Percentiles rank a stretch among this genome's conserved stretches.
Evolutionary conservation across 2,113 vertebrate species (phyloP).

Genomic region (Corythornis vintsioides): DNA sequence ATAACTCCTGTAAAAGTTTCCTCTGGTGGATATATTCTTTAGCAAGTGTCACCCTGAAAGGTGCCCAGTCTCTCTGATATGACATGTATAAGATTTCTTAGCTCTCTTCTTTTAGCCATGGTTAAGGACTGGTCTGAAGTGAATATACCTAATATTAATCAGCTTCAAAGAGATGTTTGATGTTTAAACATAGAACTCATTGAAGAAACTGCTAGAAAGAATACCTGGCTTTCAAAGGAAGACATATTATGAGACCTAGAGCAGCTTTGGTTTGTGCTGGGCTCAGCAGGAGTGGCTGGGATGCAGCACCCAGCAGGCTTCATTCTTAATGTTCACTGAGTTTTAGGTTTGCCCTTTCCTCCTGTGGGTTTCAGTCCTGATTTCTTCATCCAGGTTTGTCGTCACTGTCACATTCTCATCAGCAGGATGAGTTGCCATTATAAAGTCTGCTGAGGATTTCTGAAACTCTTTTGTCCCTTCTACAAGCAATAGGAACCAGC

Average conservation of each 20-base stretch:
- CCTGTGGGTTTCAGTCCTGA: background rate
- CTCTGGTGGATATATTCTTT: background rate
- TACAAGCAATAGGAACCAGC: background rate
- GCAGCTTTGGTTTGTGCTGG: background rate
- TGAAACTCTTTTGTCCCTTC: background rate
- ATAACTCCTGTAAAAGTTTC: background rate
- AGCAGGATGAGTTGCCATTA: background rate
- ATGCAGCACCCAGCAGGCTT: background rate
- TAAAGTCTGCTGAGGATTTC: background rate
- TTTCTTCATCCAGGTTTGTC: background rate
- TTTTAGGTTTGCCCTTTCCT: background rate
- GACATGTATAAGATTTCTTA: background rate
- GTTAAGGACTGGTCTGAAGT: background rate
- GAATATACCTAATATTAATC: background rate
- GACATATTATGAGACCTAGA: fast-evolving
- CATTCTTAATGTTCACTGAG: background rate
- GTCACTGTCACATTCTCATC: background rate
- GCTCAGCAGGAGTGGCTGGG: background rate
- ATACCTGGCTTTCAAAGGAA: background rate
- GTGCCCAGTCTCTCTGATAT: background rate
- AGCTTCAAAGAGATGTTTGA: background rate
- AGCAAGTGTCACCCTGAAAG: background rate
- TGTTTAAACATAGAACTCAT: background rate
- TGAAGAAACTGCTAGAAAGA: background rate
- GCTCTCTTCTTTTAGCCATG: background rate